A percentile compares a stretch with the other conserved stretches of the same genome.
phyloP scores from a whole-genome alignment of 2,113 vertebrate species.

The Sylvietta virens region DNA sequence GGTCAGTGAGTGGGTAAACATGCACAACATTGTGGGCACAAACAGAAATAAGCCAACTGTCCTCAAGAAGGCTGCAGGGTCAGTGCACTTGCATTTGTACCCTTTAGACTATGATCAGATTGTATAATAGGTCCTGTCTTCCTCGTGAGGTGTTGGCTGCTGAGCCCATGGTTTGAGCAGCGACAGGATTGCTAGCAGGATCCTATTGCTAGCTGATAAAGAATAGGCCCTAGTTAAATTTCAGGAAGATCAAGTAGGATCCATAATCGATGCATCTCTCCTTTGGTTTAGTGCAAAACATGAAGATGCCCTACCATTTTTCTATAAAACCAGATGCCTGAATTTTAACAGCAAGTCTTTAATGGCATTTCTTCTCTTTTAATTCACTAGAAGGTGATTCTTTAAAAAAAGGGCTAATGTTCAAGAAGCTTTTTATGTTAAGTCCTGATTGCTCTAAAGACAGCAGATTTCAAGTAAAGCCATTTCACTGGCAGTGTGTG shows the following conservation, averaged over 20 bases:
- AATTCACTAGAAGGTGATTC: neutral
- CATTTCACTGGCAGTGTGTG: neutral
- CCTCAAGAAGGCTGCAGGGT: neutral
- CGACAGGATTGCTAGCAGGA: neutral
- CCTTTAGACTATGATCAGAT: neutral
- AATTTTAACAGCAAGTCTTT: neutral
- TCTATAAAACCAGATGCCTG: neutral
- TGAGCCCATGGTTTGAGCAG: rapidly evolving
- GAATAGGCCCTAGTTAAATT: neutral
- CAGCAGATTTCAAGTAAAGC: neutral
- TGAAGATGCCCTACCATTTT: neutral
- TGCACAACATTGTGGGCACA: rapidly evolving
- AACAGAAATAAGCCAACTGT: neutral
- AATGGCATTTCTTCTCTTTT: neutral
- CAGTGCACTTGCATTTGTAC: neutral
- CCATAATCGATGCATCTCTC: neutral
- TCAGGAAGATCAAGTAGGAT: neutral
- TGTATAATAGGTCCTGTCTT: neutral
- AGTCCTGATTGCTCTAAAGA: neutral
- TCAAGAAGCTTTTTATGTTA: neutral
- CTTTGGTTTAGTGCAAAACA: neutral
- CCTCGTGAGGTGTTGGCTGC: neutral
- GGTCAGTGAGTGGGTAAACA: neutral
- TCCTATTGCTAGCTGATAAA: neutral
- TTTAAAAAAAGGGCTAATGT: neutral